A percentile compares a stretch with the other conserved stretches of the same genome.
Conservation (phyloP, 2,888 invertebrate species). For the Druceiella hillmani region DNA sequence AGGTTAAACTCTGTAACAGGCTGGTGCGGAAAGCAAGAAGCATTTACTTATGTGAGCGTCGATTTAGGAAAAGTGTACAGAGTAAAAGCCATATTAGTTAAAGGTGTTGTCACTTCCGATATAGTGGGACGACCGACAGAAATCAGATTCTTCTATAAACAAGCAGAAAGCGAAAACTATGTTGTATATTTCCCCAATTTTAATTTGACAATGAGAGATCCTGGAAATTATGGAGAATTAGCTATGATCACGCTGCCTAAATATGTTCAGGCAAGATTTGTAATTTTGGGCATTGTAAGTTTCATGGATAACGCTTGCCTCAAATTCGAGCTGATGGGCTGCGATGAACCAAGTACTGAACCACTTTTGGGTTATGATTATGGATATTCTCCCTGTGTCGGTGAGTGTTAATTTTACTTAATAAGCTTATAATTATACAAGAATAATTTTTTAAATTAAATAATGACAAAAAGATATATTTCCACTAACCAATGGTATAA, state of each 20-base stretch:
- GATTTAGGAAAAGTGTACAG: slow-evolving; percentile 91
- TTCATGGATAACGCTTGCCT: slow-evolving; percentile 96
- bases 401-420: slow-evolving; percentile 36
- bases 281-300: slow-evolving; percentile 91
- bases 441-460: too few relatives aligned
- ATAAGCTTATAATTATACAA: slow-evolving; percentile 3
- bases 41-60: slow-evolving; percentile 93
- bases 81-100: slow-evolving; percentile 88
- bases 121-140: slow-evolving; percentile 94
- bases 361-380: slow-evolving; percentile 89
- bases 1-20: slow-evolving; percentile 89
- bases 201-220: slow-evolving; percentile 89
- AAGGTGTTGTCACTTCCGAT: slow-evolving; percentile 92
- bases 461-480: too few relatives aligned
- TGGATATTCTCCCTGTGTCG: slow-evolving; percentile 89
- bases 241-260: slow-evolving; percentile 94
- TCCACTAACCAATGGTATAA: too few relatives aligned
- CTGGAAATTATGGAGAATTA: slow-evolving; percentile 92
- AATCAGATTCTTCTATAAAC: slow-evolving; percentile 95
- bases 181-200: slow-evolving; percentile 97
- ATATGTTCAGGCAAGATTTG: slow-evolving; percentile 89
- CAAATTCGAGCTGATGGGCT: slow-evolving; percentile 94
- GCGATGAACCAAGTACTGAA: slow-evolving; percentile 76
- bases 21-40: slow-evolving; percentile 96
- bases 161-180: slow-evolving; percentile 88